Percentiles rank a stretch among this genome's conserved stretches.
Evolutionary conservation across 2,797 vertebrate species (phyloP).

Genomic region (Betta splendens): DNA sequence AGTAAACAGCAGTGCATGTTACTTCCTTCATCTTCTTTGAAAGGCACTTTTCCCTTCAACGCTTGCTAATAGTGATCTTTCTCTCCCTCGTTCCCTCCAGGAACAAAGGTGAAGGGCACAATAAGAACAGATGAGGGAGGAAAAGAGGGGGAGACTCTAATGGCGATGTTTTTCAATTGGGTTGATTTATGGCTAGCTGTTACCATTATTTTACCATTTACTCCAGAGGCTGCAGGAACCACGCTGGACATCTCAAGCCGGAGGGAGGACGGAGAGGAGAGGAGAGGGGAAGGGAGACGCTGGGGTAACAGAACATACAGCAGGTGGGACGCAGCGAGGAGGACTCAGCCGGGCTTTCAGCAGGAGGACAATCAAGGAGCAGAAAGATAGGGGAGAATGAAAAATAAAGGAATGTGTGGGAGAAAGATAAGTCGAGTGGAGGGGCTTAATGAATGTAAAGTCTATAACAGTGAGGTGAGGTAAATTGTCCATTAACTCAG

Average conservation of each 20-base stretch:
- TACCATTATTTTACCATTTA: conserved; percentile 74
- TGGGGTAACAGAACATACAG: conserved; percentile 26
- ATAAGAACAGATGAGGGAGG: conserved; percentile 59
- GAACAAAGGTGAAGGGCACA: conserved; percentile 75
- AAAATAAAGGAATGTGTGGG: conserved; percentile 41
- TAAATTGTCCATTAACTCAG: conserved; percentile 79
- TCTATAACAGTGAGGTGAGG: conserved; percentile 71
- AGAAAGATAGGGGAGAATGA: conserved; percentile 34
- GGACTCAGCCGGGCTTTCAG: conserved; percentile 29
- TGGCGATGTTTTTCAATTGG: conserved; percentile 74
- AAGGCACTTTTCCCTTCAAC: conserved; percentile 30
- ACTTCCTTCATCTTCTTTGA: conserved; percentile 31
- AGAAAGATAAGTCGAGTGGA: conserved; percentile 50
- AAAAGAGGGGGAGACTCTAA: conserved; percentile 56
- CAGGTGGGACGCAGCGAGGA: conserved; percentile 28
- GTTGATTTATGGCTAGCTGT: conserved; percentile 73
- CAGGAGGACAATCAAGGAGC: conserved; percentile 40
- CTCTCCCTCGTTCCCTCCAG: conserved; percentile 48
- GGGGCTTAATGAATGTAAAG: conserved; percentile 72
- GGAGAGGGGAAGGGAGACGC: conserved; percentile 20
- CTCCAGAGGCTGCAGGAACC: conserved; percentile 48
- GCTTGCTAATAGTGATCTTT: conserved; percentile 41
- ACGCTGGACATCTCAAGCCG: conserved; percentile 50
- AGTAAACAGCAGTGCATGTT: conserved; percentile 12
- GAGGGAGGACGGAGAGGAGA: conserved; percentile 12